phyloP scores from a whole-genome alignment of 2,113 vertebrate genomes.

The Fulica atra region DNA sequence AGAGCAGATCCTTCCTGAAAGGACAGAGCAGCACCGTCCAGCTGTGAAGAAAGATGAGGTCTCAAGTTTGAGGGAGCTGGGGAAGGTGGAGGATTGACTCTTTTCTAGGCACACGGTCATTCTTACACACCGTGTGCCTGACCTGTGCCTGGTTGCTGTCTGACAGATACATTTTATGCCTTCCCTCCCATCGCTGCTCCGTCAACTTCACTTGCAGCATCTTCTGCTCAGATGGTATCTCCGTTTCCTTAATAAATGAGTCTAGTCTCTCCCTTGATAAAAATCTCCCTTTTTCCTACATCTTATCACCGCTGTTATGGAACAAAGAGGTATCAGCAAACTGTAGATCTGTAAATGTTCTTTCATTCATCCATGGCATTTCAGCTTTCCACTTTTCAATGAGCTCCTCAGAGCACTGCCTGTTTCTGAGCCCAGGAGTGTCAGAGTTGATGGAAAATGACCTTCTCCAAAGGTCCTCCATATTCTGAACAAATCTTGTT shows the following conservation, averaged over 20 bases:
- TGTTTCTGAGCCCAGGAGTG: background rate
- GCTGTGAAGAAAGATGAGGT: background rate
- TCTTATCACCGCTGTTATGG: constrained; percentile 59
- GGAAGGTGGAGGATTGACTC: background rate
- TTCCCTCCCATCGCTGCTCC: background rate
- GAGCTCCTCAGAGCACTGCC: constrained; percentile 9
- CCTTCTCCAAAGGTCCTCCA: constrained; percentile 42
- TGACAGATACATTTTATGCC: background rate
- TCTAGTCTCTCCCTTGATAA: constrained; percentile 63
- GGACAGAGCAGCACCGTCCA: background rate
- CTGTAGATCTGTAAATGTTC: constrained; percentile 35
- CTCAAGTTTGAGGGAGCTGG: background rate
- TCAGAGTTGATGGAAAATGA: constrained; percentile 27
- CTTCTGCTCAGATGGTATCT: constrained; percentile 61
- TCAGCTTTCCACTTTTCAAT: constrained; percentile 37
- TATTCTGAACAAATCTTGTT: background rate
- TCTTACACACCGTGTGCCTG: background rate
- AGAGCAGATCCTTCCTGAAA: background rate
- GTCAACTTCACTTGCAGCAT: constrained; percentile 10
- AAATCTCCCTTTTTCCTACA: constrained; percentile 61
- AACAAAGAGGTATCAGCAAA: constrained; percentile 62
- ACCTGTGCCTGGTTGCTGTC: background rate
- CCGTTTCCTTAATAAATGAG: constrained; percentile 60
- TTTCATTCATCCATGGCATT: constrained; percentile 35
- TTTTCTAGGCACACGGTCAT: background rate